Evolutionary conservation across 2,888 invertebrate species (phyloP), one percentile per base, ranked within the genome.

Genomic region (Aricia artaxerxes): DNA sequence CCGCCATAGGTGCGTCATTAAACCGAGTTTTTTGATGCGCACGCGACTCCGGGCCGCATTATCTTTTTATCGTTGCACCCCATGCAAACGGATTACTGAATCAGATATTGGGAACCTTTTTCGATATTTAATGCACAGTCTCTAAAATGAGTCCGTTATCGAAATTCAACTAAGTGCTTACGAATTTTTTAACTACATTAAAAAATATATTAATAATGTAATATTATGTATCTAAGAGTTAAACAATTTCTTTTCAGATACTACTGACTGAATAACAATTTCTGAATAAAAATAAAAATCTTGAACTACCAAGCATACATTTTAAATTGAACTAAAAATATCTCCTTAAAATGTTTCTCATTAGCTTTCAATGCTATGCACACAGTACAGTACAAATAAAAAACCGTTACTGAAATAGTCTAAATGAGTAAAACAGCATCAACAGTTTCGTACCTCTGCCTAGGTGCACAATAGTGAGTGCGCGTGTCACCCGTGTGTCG

Each of bases 41-140:
- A 92, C 93, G 93, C 93, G 94, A 87, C 93, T 88, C 84, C 84
- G 82, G 85, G 88, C 90, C 91, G 91, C 90, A 92, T 94, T 94
- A 94, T 93, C 94, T 93, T 94, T 94, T 94, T 94, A 94, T 94
- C 94, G 93, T 88, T 87, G 91, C 91, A 91, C 93, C 94, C 93
- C 92, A 92, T 90, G 90, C 88, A 82, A 84, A 84, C 83, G 92
- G 93, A 93, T 93, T 93, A 93, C 83, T 86, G 85, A 82, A 82
- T 81, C 91, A 92, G 93, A 82, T 84, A 89, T 89, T 80, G 76
- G 16, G 49, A 90, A 91, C 89, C 38, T 80, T 76, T 76, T 75
- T 75, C 31, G 2, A 13, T 16, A 44, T 73, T 40, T 49, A 44
- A 40, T 5, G 5, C 40, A 5, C 0, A 6, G 40, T 40, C 40